phyloP scores from a whole-genome alignment of 2,113 vertebrate genomes.

The Acanthochromis polyacanthus region DNA sequence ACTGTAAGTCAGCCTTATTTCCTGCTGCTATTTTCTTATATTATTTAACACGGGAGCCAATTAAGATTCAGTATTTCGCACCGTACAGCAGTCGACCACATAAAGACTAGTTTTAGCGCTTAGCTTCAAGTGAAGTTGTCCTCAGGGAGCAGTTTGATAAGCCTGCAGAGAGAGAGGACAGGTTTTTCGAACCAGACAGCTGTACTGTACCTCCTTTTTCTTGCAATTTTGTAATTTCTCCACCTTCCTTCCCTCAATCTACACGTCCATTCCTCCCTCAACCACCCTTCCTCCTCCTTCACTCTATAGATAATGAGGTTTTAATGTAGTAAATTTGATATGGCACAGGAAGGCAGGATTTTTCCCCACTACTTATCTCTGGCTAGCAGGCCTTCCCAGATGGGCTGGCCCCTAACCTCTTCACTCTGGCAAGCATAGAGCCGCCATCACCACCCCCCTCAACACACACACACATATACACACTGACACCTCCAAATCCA shows the following conservation, averaged over 20 bases:
- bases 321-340: slow-evolving; percentile 81
- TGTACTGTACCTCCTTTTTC: slow-evolving; percentile 43
- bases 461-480: too few species aligned
- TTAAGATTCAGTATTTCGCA: slow-evolving; percentile 42
- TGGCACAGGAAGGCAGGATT: slow-evolving; percentile 64
- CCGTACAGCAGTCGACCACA: slow-evolving; percentile 31
- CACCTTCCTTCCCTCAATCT: slow-evolving; percentile 38
- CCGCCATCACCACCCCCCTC: background rate
- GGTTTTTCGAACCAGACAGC: slow-evolving; percentile 53
- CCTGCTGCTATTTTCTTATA: slow-evolving; percentile 29
- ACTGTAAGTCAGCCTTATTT: slow-evolving; percentile 33
- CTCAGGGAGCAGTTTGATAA: slow-evolving; percentile 62
- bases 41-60: slow-evolving; percentile 49
- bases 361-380: slow-evolving; percentile 76
- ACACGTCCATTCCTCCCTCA: slow-evolving; percentile 11
- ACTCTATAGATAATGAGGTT: slow-evolving; percentile 77
- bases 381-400: slow-evolving; percentile 73
- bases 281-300: background rate
- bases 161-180: slow-evolving; percentile 46
- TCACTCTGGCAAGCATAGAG: slow-evolving; percentile 44
- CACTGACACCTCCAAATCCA: slow-evolving; percentile 29
- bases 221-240: slow-evolving; percentile 51
- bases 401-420: slow-evolving; percentile 72
- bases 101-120: slow-evolving; percentile 75
- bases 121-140: slow-evolving; percentile 54